Base-by-base conservation (phyloP, 2,113 vertebrate species). In the Amphiprion ocellaris region DNA sequence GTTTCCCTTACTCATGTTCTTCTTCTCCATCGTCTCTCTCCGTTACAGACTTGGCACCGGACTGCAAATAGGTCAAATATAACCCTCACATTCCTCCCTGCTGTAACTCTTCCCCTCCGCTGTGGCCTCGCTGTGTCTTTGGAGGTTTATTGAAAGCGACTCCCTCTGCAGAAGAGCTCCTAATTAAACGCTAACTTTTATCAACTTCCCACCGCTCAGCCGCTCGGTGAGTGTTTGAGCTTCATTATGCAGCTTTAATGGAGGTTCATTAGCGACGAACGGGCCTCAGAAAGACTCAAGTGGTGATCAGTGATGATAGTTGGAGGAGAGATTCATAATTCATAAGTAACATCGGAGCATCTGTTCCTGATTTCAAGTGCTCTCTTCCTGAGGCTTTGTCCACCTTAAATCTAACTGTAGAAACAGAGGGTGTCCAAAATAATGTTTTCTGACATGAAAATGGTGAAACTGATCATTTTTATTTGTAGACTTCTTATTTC, bases 61-160 rank as follows among this genome's bases (percentile, higher is more conserved):
- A 80, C 85, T 61, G 50, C 79, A 83, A 80, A 82, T 74, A 87
- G 91, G 83, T 94, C 90, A 92, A 89, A 90, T 91, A 90, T 91
- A 91, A 89, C 92, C 83, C 90, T 72, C 60, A 23, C 88, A 84
- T 91, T 93, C 90, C 92, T 90, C 85, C 59, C 71, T 56, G 64
- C 78, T 60, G 69, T 61, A 78, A 53, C 81, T 77, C 83, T 70
- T 64, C 79, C 79, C 87, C 65, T 60, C 55, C 76, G 52, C n/a
- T 55, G 82, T 85, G 86, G 85, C 85, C 81, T 58, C 82, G 79
- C 75, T 82, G 39, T 50, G 37, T 79, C 64, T 46, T 75, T 69
- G 74, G 52, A 72, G 72, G 30, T 87, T 83, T 69, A 83, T 84
- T 84, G 55, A 82, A 37, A 50, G 53, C 53, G 52, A 56, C 28